These are phyloP conservation scores for Oreonectes daqikongensis DNA, from an alignment of 2,797 vertebrate species.

Conservation along the genomic window DNA sequence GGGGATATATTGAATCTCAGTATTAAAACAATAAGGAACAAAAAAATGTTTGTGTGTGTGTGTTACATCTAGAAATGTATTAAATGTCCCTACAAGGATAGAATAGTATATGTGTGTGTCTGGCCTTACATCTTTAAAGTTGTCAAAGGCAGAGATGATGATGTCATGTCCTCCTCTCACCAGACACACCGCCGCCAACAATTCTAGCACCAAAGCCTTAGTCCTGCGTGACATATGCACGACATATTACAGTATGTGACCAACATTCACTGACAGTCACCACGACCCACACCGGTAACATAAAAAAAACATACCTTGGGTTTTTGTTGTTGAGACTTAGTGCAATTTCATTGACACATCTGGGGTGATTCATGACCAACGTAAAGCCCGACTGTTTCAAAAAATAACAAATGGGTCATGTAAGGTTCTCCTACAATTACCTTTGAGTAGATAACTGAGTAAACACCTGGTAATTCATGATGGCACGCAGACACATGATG, in stretches of 20 bases:
- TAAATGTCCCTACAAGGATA: no score
- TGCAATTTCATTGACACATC: constrained; percentile 96
- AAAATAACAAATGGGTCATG: not conserved
- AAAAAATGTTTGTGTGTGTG: no score
- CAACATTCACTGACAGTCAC: not conserved
- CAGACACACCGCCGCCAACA: constrained; percentile 92
- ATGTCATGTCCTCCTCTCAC: constrained; percentile 94
- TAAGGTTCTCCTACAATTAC: not conserved
- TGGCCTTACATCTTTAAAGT: constrained; percentile 88
- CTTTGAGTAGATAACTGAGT: not conserved
- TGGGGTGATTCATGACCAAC: constrained; percentile 93
- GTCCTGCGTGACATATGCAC: constrained; percentile 72
- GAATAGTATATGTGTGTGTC: not conserved
- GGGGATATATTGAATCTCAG: no score
- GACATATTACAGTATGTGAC: not conserved
- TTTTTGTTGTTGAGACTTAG: constrained; percentile 95
- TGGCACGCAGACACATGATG: constrained; percentile 96
- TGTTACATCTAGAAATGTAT: not conserved
- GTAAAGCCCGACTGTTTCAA: constrained; percentile 90
- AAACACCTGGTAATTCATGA: constrained; percentile 98
- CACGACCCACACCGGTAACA: not conserved
- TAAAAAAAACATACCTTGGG: constrained; percentile 80
- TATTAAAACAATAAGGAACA: no score
- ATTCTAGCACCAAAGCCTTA: constrained; percentile 91
- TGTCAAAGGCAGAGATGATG: constrained; percentile 92